Evolutionary conservation across 2,888 invertebrate species (phyloP).

Genomic region (Drosophila kambysellisi): DNA sequence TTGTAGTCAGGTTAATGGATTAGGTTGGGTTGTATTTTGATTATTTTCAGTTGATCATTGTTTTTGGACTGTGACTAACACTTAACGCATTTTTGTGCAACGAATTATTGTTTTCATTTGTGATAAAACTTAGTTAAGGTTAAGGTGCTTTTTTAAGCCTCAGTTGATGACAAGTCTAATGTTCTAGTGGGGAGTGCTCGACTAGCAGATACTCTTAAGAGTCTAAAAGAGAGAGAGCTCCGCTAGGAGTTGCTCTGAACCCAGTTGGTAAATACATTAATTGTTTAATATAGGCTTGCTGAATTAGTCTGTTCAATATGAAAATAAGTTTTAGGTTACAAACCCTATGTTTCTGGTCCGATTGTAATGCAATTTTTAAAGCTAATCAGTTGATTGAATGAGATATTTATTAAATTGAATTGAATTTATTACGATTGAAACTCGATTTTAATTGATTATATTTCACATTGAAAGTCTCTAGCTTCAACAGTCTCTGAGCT

Average conservation of each 20-base stretch:
- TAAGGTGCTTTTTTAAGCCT: neutral
- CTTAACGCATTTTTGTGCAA: neutral
- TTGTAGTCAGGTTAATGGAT: constrained; percentile 2
- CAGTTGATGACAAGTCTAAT: neutral
- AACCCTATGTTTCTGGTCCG: neutral
- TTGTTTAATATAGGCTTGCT: neutral
- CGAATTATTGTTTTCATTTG: neutral
- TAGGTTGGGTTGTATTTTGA: neutral
- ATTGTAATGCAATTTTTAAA: neutral
- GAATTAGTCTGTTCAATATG: neutral
- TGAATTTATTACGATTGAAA: neutral
- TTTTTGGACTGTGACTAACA: neutral
- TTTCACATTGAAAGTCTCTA: neutral
- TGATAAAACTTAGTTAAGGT: neutral
- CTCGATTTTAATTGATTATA: neutral
- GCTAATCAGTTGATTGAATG: neutral
- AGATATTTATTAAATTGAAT: neutral
- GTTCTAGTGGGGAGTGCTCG: neutral
- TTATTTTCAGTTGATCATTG: constrained; percentile 1
- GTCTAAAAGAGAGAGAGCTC: neutral
- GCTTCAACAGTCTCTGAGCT: neutral
- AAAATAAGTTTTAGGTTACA: neutral
- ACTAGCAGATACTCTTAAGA: neutral
- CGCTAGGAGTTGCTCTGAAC: neutral
- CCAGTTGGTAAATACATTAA: neutral